Base-by-base conservation (phyloP, 2,113 vertebrate species). In the Campylorhamphus procurvoides region DNA sequence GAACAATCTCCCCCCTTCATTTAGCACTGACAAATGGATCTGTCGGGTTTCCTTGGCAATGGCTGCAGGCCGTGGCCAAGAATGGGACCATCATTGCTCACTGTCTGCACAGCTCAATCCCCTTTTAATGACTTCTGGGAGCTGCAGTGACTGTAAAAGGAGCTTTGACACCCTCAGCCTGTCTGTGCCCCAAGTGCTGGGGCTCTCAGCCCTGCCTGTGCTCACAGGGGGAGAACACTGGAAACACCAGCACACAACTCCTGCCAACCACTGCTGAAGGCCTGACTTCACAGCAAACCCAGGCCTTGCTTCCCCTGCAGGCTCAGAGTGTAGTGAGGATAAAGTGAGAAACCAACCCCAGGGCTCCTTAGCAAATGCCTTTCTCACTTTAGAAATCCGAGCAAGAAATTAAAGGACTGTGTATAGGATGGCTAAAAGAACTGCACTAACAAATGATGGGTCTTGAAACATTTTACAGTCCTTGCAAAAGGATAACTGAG, bases 21-120 rank as follows among this genome's bases (percentile, higher is more conserved):
- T 60, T 53, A 76, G 71, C 76, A 92, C 77, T 71, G 58, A 94
- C 58, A 89, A 49, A 88, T 66, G 14, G 28, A 55, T 71, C 90
- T 92, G 79, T 66, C 82, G 89, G 33, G 29, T n/a, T 89, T 89
- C 52, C 73, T 89, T 39, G 2, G 3, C 17, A 89, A 91, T 79
- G 80, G 71, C 82, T 74, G 23, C 53, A 86, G 88, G 88, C 17
- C 22, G 87, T 73, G 40, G 73, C 40, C 59, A 27, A 76, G 49
- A 82, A 73, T 52, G 59, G 74, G 10, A 62, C n/a, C 47, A 29
- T 55, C 15, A 62, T 66, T 53, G 25, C 52, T 94, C 92, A 77
- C 28, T 42, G 50, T 77, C 95, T 71, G 76, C 63, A 73, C 25
- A 13, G 14, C 55, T 90, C 88, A 31, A 39, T 53, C 31, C n/a